Conservation (phyloP, 2,797 vertebrate species). For the Acrocephalus scirpaceus region DNA sequence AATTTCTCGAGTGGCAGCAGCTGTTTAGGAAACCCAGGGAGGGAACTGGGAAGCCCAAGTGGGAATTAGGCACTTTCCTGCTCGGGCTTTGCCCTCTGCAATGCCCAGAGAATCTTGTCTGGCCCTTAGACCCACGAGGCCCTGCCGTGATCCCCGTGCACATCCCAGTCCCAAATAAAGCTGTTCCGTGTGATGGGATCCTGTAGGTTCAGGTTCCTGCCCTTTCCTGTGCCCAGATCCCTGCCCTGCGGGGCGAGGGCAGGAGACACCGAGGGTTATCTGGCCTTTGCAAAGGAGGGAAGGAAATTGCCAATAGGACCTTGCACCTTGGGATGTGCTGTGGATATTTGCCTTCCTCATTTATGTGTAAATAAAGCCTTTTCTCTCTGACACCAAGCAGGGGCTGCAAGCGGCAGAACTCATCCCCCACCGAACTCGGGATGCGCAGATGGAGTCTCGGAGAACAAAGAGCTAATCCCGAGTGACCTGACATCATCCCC, state of each 20-base stretch:
- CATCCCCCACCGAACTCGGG: accelerated
- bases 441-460: neutral
- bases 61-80: neutral
- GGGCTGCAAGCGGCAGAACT: neutral
- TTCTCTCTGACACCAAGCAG: neutral
- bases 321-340: neutral
- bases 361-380: constrained; percentile 45
- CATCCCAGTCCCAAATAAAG: neutral
- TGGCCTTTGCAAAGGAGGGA: neutral
- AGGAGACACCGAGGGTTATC: neutral
- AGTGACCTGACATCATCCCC: neutral
- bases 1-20: accelerated
- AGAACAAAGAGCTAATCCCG: constrained; percentile 6
- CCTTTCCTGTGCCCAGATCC: accelerated
- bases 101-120: accelerated
- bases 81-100: neutral
- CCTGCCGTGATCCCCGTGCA: accelerated
- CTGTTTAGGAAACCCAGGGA: neutral
- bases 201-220: accelerated
- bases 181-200: accelerated
- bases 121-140: neutral
- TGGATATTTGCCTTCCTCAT: neutral
- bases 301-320: neutral
- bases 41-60: neutral
- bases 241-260: neutral